Evolutionary conservation across 2,888 invertebrate species (phyloP).

Genomic region (Nephrotoma appendiculata): DNA sequence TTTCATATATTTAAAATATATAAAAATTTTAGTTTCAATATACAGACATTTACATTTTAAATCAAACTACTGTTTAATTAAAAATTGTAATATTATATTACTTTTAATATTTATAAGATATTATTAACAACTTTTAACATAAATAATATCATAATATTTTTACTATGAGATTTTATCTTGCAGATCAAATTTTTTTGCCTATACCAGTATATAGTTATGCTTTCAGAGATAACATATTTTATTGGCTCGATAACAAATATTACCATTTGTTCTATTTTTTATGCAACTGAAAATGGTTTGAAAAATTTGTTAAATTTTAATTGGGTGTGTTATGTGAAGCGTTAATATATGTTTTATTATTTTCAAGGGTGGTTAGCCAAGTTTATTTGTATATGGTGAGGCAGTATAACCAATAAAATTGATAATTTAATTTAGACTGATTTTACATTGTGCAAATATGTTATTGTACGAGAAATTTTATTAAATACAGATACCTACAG

Average conservation of each 20-base stretch:
- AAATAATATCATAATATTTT: neutral
- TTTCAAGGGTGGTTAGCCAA: neutral
- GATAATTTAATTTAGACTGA: too few relatives aligned
- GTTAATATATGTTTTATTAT: neutral
- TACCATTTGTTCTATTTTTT: neutral
- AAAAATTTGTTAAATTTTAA: neutral
- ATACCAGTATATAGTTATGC: neutral
- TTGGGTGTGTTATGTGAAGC: neutral
- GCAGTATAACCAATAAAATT: too few relatives aligned
- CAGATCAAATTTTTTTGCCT: neutral
- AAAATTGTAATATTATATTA: too few relatives aligned
- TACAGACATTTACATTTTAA: neutral
- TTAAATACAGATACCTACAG: too few relatives aligned
- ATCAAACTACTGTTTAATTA: neutral
- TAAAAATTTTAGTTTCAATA: too few relatives aligned
- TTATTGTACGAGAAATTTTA: too few relatives aligned
- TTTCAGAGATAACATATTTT: neutral
- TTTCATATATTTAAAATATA: neutral
- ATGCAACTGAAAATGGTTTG: neutral
- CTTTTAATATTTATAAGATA: neutral
- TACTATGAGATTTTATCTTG: neutral
- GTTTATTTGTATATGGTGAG: neutral
- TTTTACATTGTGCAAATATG: too few relatives aligned
- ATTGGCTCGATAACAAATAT: neutral
- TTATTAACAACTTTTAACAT: neutral